Percentiles rank a stretch among this genome's conserved stretches.
Conservation (phyloP, 2,888 invertebrate genomes). For the Mayetiola destructor region DNA sequence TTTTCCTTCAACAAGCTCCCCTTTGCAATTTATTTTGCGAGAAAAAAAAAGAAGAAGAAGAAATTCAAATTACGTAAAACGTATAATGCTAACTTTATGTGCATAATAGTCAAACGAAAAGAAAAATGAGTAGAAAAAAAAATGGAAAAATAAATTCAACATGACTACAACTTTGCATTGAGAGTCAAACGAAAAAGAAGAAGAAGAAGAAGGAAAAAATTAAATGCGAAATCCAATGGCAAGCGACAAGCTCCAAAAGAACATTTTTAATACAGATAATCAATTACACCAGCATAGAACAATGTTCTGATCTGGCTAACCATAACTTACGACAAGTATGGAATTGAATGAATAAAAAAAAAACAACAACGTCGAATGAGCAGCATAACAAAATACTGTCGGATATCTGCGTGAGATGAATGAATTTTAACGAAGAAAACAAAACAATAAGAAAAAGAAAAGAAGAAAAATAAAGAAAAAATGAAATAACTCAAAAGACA, state of each 20-base stretch:
- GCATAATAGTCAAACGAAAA: no score
- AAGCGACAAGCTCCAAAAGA: neutral
- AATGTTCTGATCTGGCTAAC: neutral
- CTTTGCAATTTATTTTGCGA: neutral
- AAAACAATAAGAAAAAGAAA: neutral
- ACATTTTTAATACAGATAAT: conserved; percentile 9
- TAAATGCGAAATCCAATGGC: neutral
- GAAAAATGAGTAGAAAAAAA: neutral
- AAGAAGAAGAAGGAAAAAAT: neutral
- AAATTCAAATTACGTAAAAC: neutral
- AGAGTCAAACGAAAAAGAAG: neutral
- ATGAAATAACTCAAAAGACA: no score
- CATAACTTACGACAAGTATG: conserved; percentile 6
- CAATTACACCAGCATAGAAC: conserved; percentile 4
- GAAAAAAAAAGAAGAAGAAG: neutral
- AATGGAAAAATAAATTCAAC: neutral
- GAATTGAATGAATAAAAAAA: neutral
- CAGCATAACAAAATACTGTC: no score
- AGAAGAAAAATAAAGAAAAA: no score
- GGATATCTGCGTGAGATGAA: no score
- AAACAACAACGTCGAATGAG: no score
- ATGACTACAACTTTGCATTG: conserved; percentile 3
- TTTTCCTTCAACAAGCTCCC: neutral
- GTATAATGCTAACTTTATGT: no score
- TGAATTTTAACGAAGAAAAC: no score